Conservation (phyloP, 2,888 invertebrate genomes). For the Platycnemis pennipes region DNA sequence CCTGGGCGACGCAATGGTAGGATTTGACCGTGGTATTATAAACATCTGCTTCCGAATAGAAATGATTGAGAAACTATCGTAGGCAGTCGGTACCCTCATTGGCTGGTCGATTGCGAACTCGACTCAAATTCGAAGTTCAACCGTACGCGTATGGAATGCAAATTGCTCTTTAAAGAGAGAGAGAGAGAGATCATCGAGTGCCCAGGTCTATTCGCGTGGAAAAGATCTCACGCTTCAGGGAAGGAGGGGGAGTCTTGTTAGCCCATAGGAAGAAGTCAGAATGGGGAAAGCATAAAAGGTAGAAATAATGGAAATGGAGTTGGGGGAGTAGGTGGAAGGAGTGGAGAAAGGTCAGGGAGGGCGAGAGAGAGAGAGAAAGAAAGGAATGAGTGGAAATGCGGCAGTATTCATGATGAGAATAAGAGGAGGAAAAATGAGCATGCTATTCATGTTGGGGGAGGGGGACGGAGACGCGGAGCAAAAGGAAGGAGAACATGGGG, state of each 20-base stretch:
- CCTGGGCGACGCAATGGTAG: no score
- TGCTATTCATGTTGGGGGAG: not conserved
- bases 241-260: not conserved
- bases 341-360: not conserved
- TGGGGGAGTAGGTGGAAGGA: not conserved
- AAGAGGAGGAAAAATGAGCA: not conserved
- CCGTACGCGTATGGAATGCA: no score
- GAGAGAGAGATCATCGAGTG: no score
- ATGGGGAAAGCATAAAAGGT: not conserved
- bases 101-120: no score
- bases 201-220: not conserved
- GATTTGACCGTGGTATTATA: no score
- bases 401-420: not conserved
- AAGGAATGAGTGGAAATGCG: not conserved
- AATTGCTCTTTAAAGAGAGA: no score
- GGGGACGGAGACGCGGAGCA: not conserved
- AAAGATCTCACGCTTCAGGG: not conserved
- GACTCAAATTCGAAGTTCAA: no score
- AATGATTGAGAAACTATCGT: no score
- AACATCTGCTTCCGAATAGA: no score
- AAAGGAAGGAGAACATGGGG: not conserved
- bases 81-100: no score
- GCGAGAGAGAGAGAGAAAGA: not conserved
- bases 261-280: not conserved
- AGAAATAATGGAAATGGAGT: not conserved